Base-by-base conservation (phyloP, 2,113 vertebrate genomes). In the Melanotaenia duboulayi region DNA sequence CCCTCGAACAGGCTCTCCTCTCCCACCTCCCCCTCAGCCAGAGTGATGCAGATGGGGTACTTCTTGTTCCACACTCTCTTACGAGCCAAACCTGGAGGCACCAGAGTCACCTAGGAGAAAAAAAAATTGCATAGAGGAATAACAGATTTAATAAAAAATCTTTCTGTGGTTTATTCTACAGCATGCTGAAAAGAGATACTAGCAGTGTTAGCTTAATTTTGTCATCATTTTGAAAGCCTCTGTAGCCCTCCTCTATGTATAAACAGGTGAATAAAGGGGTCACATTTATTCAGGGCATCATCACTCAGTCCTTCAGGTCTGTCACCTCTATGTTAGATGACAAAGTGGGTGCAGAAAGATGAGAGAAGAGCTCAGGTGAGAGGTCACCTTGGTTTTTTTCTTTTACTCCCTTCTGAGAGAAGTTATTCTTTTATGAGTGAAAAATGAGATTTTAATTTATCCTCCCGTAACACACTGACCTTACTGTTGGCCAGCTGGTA, bases 11-110 rank as follows among this genome's bases (percentile, higher is more conserved):
- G 68, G 4, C 88, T 90, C 50, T 92, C 90, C 0, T 87, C 82
- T 11, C 74, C 74, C 2, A 67, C 73, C 46, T 93, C 94, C 0
- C n/a, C 0, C 0, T 90, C 0, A 17, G 89, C 84, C 16, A 96
- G 83, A n/a, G 93, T 87, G 65, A 96, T 19, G 48, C 94, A 95
- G 87, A 96, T 94, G 72, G 96, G 95, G 51, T 96, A 96, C 72
- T 96, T 96, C 87, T 93, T 96, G 83, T 96, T 96, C 96, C 96
- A 96, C 0, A 93, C 81, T 56, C 95, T 81, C 83, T 96, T 96
- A 40, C 93, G 93, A 46, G 96, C 96, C 90, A 96, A 85, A 66
- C 88, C 91, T 3, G 90, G 46, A 0, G 96, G 95, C 56, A 93
- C 87, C 35, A 96, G 91, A 65, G 93, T 94, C 12, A 96, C 91